Evolutionary conservation across 2,113 vertebrate genomes (phyloP), one percentile per base, ranked within the genome.

Genomic region (Sminthopsis crassicaudata): DNA sequence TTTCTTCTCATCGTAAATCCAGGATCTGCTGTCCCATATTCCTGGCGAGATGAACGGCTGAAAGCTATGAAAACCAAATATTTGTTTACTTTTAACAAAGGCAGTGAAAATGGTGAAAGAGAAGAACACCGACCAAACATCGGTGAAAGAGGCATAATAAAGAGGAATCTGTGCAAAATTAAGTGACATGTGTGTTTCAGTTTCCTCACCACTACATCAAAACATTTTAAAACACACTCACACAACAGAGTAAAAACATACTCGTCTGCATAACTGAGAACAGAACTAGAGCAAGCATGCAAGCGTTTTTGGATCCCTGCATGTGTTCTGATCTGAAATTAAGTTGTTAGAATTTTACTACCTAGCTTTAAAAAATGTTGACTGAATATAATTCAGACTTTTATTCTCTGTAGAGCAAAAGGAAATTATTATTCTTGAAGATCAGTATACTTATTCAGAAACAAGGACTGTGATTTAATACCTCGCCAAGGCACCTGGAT

Each of bases 1-100:
- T 99, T 99, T 98, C 99, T 99, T 97, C 99, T 99, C 99, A 99
- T 99, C 12, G 99, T 99, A 98, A 99, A 99, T 52, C 99, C 99
- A 89, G 99, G 99, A 97, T 99, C 99, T 91, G 98, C 98, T 8
- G 99, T 98, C 60, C 97, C 98, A 26, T 99, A 98, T 95, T 99
- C 99, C 95, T 99, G 99, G 7, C 99, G 99, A 89, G 98, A 99
- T 90, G 99, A 98, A 96, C 99, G 99, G 91, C 98, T 99, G 97
- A 99, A 99, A 91, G 99, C 99, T 99, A 94, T 3, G 91, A 92
- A 95, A 97, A 53, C 53, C 67, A 97, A 91, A 97, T 90, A 97
- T 94, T 91, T 92, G 22, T 60, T 57, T 93, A 22, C 57, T 97
- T 96, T 94, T 96, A 92, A 95, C 16, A 92, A 93, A 95, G 92